These are phyloP conservation scores for Gonioctena quinquepunctata DNA, from an alignment of 1,140 invertebrate genomes.

Conservation along the genomic window DNA sequence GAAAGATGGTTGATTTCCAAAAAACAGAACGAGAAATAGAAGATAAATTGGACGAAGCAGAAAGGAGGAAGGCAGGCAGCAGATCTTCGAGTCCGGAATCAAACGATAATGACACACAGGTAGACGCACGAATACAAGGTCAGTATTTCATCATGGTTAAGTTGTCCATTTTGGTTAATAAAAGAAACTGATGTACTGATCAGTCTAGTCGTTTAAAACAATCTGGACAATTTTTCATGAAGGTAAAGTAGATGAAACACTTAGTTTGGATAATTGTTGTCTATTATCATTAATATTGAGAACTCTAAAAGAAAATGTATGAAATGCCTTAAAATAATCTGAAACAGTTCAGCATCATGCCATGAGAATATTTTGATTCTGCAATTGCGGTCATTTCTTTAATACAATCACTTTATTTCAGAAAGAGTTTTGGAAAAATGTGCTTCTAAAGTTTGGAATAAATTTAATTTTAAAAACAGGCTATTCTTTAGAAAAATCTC, in stretches of 20 bases:
- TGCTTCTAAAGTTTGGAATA: no score
- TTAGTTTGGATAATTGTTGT: no score
- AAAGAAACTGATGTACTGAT: slow-evolving; percentile 1
- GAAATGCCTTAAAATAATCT: no score
- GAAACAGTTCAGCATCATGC: no score
- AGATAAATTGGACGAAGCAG: slow-evolving; percentile 39
- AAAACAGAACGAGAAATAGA: slow-evolving; percentile 50
- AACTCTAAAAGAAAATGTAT: no score
- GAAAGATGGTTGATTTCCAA: slow-evolving; percentile 43
- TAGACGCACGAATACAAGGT: slow-evolving; percentile 48
- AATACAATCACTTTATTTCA: no score
- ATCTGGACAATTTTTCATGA: not conserved
- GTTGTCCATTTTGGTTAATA: not conserved
- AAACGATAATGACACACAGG: slow-evolving; percentile 45
- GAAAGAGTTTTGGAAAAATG: no score
- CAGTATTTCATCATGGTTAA: slow-evolving; percentile 37
- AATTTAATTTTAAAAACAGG: no score
- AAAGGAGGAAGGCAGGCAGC: slow-evolving; percentile 29
- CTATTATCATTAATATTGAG: no score
- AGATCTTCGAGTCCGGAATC: slow-evolving; percentile 38
- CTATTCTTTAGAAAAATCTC: no score
- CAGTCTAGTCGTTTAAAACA: not conserved
- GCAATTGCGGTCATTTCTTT: no score
- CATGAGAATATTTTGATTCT: no score
- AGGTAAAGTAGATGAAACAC: not conserved